Base-by-base conservation (phyloP, 2,113 vertebrate species). In the Hymenochirus boettgeri region DNA sequence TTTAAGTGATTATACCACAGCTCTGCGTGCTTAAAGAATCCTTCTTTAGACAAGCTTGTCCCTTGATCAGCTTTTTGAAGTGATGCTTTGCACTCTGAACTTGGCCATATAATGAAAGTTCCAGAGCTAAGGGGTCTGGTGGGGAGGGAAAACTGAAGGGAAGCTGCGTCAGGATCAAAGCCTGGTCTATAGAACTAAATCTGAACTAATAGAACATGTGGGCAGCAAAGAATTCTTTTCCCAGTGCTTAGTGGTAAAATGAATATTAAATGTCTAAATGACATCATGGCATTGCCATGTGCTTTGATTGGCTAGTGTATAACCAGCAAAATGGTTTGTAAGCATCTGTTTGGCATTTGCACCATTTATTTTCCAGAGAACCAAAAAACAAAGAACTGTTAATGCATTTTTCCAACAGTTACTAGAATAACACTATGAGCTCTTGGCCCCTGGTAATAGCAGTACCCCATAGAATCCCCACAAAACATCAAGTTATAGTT, bases 341-440 rank as follows among this genome's bases (percentile, higher is more conserved):
- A 84, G 85, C 89, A 93, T 93, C 89, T 93, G 91, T 88, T 81
- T 78, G 71, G 70, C 82, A 87, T 92, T 93, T 89, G 87, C 88
- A 90, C 88, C 86, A 85, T 87, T 88, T 87, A 61, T 82, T 81
- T 26, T 55, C 37, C 79, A 76, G 83, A 83, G 79, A 81, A 80
- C 82, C 84, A 83, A 87, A 89, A 80, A 86, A 84, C 81, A 87
- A 86, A 83, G 80, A 85, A 85, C 82, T 89, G 87, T 83, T 86
- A 85, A 86, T 86, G 82, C 77, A 83, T 75, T 78, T 77, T 81
- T 83, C 82, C 83, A 87, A 89, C 80, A 83, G 76, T 84, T 84
- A 86, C 77, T 83, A 84, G 79, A 82, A 78, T 79, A 82, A 76
- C 76, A 82, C 79, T 78, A 84, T 88, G 85, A 87, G 87, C 78